These are phyloP conservation scores for Sorex fumeus DNA, from an alignment of 2,113 vertebrate genomes.

Conservation along the genomic window DNA sequence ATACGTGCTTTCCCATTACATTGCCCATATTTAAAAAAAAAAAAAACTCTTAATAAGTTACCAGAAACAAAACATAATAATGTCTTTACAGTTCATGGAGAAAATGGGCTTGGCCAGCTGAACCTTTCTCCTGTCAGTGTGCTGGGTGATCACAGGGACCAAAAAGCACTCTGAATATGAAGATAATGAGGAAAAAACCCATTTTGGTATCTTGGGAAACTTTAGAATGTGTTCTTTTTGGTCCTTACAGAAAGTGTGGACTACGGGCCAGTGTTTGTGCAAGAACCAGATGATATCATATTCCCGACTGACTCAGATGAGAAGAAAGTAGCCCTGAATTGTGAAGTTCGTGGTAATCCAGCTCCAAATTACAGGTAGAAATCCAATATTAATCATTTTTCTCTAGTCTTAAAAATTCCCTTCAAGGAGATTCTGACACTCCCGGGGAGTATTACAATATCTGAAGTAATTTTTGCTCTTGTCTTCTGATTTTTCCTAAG, in stretches of 20 bases:
- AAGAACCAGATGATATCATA: slow-evolving; percentile 94
- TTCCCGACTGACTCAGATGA: slow-evolving; percentile 95
- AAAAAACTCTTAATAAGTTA: not conserved
- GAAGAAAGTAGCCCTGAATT: slow-evolving; percentile 95
- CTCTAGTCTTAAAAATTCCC: slow-evolving; percentile 24
- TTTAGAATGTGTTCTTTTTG: slow-evolving; percentile 50
- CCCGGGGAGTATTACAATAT: not conserved
- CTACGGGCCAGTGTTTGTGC: slow-evolving; percentile 95
- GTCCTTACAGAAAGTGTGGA: slow-evolving; percentile 92
- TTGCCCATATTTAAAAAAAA: not conserved
- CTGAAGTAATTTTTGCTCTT: slow-evolving; percentile 46
- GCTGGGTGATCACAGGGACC: not conserved
- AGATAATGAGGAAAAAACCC: not conserved
- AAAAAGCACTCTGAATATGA: not conserved
- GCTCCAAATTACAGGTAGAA: slow-evolving; percentile 94
- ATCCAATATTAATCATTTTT: slow-evolving; percentile 20
- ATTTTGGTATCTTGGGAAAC: not conserved
- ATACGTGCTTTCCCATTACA: not conserved
- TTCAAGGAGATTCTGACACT: slow-evolving; percentile 24
- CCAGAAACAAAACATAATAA: not conserved
- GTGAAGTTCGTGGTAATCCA: slow-evolving; percentile 94
- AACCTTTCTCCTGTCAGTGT: not conserved
- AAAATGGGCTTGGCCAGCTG: not conserved
- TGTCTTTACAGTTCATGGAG: not conserved
- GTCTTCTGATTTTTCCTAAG: slow-evolving; percentile 84